A percentile compares a stretch with the other conserved stretches of the same genome.
Evolutionary conservation across 2,888 invertebrate genomes (phyloP).

Genomic region (Heliconius cydno): DNA sequence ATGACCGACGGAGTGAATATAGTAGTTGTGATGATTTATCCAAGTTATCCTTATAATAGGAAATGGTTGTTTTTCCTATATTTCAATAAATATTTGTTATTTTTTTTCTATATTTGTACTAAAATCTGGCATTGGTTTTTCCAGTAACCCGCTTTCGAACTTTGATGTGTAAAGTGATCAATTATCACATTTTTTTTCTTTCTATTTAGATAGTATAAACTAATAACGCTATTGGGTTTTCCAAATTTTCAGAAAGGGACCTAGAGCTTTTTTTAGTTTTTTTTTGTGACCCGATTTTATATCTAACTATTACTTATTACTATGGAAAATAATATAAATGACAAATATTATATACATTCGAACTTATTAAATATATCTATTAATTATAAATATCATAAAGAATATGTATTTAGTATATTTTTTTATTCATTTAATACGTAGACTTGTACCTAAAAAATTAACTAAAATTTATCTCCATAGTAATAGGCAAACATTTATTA

Average conservation of each 20-base stretch:
- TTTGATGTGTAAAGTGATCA: not conserved
- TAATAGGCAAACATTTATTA: too few species aligned
- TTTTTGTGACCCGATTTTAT: too few species aligned
- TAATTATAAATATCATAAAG: too few species aligned
- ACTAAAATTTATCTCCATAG: too few species aligned
- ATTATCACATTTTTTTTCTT: not conserved
- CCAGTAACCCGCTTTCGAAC: not conserved
- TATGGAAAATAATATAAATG: too few species aligned
- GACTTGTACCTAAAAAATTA: too few species aligned
- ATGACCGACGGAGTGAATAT: slow-evolving; percentile 38
- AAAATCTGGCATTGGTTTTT: not conserved
- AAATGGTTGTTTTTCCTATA: slow-evolving; percentile 4
- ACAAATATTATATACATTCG: too few species aligned
- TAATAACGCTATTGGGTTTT: not conserved
- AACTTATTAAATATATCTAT: too few species aligned
- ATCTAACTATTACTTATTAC: too few species aligned
- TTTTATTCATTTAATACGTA: too few species aligned
- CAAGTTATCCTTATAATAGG: slow-evolving; percentile 10
- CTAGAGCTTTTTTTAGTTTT: too few species aligned
- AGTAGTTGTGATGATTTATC: slow-evolving; percentile 43
- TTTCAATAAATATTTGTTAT: not conserved
- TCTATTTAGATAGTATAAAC: not conserved
- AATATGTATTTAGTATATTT: too few species aligned
- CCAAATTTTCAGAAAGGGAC: not conserved
- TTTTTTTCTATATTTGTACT: not conserved